phyloP scores from a whole-genome alignment of 2,113 vertebrate genomes.

The Alectura lathami region DNA sequence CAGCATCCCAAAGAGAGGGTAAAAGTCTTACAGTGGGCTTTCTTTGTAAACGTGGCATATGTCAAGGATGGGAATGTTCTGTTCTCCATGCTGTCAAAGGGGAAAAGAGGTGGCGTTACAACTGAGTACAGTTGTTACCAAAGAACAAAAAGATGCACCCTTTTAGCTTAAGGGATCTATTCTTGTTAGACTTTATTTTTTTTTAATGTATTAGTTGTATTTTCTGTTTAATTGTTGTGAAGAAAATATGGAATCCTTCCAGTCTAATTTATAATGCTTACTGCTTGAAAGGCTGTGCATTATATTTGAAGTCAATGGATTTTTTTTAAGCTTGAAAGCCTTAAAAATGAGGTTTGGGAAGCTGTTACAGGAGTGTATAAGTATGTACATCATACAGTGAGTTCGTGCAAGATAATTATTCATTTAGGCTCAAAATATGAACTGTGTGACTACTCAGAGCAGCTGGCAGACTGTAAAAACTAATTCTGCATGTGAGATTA shows the following conservation, averaged over 20 bases:
- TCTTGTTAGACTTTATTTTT: background rate
- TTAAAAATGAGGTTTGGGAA: background rate
- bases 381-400: background rate
- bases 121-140: background rate
- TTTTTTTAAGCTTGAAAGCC: background rate
- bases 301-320: background rate
- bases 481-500: background rate
- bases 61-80: background rate
- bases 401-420: background rate
- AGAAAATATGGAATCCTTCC: background rate
- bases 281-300: background rate
- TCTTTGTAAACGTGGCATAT: background rate
- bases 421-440: background rate
- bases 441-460: background rate
- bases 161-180: background rate
- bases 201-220: background rate
- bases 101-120: background rate
- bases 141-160: background rate
- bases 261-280: background rate
- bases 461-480: background rate
- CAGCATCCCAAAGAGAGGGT: constrained; percentile 94
- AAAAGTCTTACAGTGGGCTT: constrained; percentile 30
- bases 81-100: background rate
- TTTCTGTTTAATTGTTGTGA: background rate
- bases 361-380: background rate